phyloP scores from a whole-genome alignment of 2,888 invertebrate genomes.

The Liodrosophila aerea region DNA sequence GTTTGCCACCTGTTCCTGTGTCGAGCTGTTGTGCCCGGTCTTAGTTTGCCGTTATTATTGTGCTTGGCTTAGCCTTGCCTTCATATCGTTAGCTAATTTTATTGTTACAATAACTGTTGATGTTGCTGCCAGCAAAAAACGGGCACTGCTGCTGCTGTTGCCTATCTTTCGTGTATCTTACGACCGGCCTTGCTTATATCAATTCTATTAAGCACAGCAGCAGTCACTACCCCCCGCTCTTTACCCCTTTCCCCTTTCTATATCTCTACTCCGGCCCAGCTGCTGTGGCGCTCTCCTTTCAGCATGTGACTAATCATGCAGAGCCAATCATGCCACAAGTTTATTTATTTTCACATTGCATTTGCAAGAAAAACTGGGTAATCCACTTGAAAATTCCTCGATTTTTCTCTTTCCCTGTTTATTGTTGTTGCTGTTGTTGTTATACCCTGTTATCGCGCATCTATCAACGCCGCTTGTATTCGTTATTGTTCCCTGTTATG shows the following conservation, averaged over 20 bases:
- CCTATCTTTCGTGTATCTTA: conserved; percentile 72
- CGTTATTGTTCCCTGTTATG: conserved; percentile 74
- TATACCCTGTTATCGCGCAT: conserved; percentile 63
- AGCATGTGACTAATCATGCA: conserved; percentile 75
- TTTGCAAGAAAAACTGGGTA: conserved; percentile 67
- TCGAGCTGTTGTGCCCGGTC: conserved; percentile 62
- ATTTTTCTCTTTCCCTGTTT: conserved; percentile 59
- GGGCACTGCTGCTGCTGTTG: conserved; percentile 32
- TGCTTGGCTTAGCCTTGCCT: conserved; percentile 63
- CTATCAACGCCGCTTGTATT: conserved; percentile 72
- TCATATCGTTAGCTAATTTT: conserved; percentile 77
- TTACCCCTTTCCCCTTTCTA: conserved; percentile 8
- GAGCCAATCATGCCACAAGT: conserved; percentile 76
- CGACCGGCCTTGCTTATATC: conserved; percentile 73
- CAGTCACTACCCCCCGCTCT: too few species aligned
- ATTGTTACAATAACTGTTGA: conserved; percentile 77
- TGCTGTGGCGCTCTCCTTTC: conserved; percentile 39
- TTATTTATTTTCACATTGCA: conserved; percentile 77
- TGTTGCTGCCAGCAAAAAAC: conserved; percentile 35
- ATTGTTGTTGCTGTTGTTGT: conserved; percentile 36
- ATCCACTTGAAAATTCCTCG: conserved; percentile 76
- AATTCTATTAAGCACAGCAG: conserved; percentile 75
- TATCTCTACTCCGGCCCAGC: conserved; percentile 1
- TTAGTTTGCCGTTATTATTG: conserved; percentile 76
- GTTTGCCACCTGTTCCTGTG: conserved; percentile 77